Conservation (phyloP, 35 echinoderm and acorn worm genomes). For the Apostichopus japonicus region DNA sequence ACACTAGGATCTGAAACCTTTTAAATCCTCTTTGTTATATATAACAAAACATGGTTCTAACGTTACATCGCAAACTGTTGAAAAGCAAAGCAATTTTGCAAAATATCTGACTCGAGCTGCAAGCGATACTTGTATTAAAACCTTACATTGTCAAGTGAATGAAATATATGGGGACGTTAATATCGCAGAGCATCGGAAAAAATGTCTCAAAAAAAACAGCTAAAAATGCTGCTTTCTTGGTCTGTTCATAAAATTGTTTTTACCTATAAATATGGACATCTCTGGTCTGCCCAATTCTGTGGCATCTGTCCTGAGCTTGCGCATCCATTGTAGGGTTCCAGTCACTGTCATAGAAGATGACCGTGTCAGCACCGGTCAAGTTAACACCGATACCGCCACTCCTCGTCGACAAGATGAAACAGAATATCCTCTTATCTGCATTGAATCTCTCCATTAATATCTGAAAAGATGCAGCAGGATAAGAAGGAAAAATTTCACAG, state of each 20-base stretch:
- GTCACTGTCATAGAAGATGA: conserved; percentile 99
- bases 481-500: background rate
- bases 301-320: conserved; percentile 97
- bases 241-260: background rate
- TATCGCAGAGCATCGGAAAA: too few relatives aligned
- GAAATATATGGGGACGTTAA: too few relatives aligned
- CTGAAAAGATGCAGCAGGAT: conserved; percentile 23
- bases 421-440: conserved; percentile 90
- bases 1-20: too few relatives aligned
- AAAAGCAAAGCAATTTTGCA: too few relatives aligned
- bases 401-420: conserved; percentile 94
- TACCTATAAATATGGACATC: conserved; percentile 99
- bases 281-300: conserved; percentile 98
- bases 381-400: conserved; percentile 95
- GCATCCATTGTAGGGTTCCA: conserved; percentile 99
- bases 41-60: too few relatives aligned
- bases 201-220: too few relatives aligned
- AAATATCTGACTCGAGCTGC: too few relatives aligned
- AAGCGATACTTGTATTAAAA: too few relatives aligned
- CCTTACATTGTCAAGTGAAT: too few relatives aligned
- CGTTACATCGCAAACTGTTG: too few relatives aligned
- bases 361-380: conserved; percentile 92
- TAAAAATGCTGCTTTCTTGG: too few relatives aligned
- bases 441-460: conserved; percentile 99
- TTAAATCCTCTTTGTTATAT: too few relatives aligned